These are phyloP conservation scores for Micronisus gabar DNA, from an alignment of 2,113 vertebrate species.

Conservation along the genomic window DNA sequence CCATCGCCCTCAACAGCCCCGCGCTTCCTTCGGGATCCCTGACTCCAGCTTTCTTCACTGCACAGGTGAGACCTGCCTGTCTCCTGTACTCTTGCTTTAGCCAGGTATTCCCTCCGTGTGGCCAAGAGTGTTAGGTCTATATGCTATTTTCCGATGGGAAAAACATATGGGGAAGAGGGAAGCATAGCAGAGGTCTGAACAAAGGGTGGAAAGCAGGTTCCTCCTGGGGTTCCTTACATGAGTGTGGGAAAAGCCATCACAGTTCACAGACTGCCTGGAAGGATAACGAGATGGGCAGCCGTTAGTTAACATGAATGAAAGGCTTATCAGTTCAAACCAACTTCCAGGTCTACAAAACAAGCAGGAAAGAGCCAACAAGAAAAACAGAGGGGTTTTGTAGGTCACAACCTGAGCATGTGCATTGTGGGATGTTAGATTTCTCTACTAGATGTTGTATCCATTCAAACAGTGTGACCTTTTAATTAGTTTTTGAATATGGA, in stretches of 20 bases:
- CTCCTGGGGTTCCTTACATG: background rate
- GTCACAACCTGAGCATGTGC: background rate
- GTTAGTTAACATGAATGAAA: background rate
- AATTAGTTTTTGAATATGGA: background rate
- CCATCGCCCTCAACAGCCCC: constrained; percentile 93
- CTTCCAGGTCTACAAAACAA: background rate
- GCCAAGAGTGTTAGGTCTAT: background rate
- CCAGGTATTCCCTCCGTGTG: background rate
- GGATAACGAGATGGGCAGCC: background rate
- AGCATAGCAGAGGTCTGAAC: background rate
- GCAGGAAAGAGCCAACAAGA: background rate
- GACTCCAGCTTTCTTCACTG: constrained; percentile 93
- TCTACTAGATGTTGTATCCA: background rate
- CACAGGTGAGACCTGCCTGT: constrained; percentile 80
- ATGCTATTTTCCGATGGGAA: background rate
- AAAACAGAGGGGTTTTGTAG: background rate
- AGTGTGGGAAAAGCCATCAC: background rate
- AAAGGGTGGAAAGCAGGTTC: background rate
- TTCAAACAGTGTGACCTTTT: background rate
- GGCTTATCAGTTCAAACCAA: background rate
- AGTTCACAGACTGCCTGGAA: background rate
- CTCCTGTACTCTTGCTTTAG: background rate
- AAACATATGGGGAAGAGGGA: background rate
- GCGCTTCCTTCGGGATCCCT: constrained; percentile 92
- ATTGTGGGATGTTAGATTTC: background rate